Evolutionary conservation across 2,113 vertebrate genomes (phyloP), one percentile per base, ranked within the genome.

Genomic region (Ptychochromis oligacanthus): DNA sequence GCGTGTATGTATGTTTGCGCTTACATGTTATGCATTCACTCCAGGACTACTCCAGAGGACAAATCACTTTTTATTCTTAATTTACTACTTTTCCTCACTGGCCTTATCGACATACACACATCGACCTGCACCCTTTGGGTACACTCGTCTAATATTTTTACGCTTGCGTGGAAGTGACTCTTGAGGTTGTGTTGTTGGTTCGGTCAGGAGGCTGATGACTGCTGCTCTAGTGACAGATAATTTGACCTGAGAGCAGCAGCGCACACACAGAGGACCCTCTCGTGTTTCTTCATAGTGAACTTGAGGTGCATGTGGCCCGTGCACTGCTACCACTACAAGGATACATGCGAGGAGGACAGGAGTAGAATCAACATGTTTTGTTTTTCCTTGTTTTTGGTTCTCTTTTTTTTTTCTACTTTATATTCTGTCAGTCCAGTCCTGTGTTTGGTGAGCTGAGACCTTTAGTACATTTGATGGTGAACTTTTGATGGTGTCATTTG

Each of bases 11-110:
- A 24, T 85, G 87, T 93, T 88, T 89, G 90, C 76, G 86, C 75
- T 81, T 84, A 81, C 28, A 67, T 86, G 84, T 93, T 86, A 89
- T 92, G 88, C 93, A 87, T 88, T 93, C 95, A 96, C 95, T 95
- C 85, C 94, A 93, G 94, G 93, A 95, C 93, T 94, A 92, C 90
- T 93, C 94, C 88, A 90, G 95, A 94, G 90, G 93, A 90, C 93
- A 86, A 96, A 95, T 95, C 95, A 95, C 96, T 96, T 91, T 83
- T 80, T 31, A 15, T 59, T 86, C 60, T 43, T 58, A 67, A 36
- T 67, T 84, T 88, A 64, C 74, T 84, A 79, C 86, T 59, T 86
- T 89, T 90, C 87, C 91, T 93, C 87, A 89, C 92, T 90, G 93
- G 95, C 94, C 94, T 94, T 95, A 95, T 92, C 65, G 49, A 79